Evolutionary conservation across 2,113 vertebrate species (phyloP).

Genomic region (Nycticebus coucang): DNA sequence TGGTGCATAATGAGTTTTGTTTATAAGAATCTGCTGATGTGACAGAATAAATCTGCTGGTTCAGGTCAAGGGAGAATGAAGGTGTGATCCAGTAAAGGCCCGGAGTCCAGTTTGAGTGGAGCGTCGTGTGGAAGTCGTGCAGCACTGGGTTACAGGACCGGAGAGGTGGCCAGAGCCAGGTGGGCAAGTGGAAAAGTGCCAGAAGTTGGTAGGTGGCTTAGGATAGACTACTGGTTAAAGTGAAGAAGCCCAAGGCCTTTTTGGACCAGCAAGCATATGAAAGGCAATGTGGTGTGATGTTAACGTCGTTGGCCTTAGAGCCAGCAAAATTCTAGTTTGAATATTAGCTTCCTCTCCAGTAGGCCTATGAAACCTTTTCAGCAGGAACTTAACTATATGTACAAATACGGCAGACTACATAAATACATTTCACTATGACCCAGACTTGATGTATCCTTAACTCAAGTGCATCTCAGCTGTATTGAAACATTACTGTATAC

Average conservation of each 20-base stretch:
- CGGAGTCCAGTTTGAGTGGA: not conserved
- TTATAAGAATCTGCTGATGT: not conserved
- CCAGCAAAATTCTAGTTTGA: not conserved
- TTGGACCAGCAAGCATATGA: not conserved
- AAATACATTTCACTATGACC: conserved; percentile 4
- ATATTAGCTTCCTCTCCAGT: not conserved
- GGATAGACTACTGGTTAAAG: not conserved
- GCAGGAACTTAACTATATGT: not conserved
- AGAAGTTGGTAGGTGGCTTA: not conserved
- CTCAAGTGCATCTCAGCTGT: not conserved
- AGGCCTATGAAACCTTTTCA: not conserved
- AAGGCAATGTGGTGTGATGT: not conserved
- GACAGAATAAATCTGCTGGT: not conserved
- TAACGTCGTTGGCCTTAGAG: not conserved
- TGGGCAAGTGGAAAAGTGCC: not conserved
- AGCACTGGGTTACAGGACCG: not conserved
- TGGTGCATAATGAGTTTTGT: not conserved
- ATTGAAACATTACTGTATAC: not conserved
- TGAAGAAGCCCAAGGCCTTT: not conserved
- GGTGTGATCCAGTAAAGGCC: not conserved
- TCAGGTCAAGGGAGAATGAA: too few relatives aligned
- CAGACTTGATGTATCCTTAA: not conserved
- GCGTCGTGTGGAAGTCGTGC: not conserved
- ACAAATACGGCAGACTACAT: not conserved
- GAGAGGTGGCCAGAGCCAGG: not conserved